Percentiles rank a stretch among this genome's conserved stretches.
Evolutionary conservation across 2,113 vertebrate species (phyloP).

Genomic region (Phrynosoma blainvillii): DNA sequence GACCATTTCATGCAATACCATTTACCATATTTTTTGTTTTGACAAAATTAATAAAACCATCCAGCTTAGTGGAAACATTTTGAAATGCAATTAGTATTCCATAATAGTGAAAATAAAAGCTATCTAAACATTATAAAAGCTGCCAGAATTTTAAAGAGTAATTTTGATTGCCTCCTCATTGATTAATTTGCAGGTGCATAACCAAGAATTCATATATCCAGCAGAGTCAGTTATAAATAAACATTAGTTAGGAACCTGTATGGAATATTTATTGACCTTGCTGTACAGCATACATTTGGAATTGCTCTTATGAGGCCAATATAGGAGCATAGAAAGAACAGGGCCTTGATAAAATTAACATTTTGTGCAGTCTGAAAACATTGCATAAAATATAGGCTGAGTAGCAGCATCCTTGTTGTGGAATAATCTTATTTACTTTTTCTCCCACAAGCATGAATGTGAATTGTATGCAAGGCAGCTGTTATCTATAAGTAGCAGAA

Average conservation of each 20-base stretch:
- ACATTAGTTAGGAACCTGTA: slow-evolving; percentile 31
- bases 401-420: background rate
- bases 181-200: slow-evolving; percentile 26
- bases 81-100: slow-evolving; percentile 20
- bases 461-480: background rate
- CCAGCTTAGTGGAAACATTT: background rate
- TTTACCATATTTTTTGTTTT: slow-evolving; percentile 4
- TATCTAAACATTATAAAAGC: slow-evolving; percentile 19
- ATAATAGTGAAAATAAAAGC: slow-evolving; percentile 9
- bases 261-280: slow-evolving; percentile 38
- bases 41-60: slow-evolving; percentile 17
- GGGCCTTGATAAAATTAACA: background rate
- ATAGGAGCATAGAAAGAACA: slow-evolving; percentile 10
- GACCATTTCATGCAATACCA: background rate
- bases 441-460: too few species aligned
- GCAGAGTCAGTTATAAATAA: slow-evolving; percentile 35
- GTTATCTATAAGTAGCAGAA: background rate
- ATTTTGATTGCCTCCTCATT: slow-evolving; percentile 12
- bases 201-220: slow-evolving; percentile 32
- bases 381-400: background rate
- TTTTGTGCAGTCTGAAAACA: background rate
- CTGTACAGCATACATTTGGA: slow-evolving; percentile 9
- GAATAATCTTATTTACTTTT: background rate
- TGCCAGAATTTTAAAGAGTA: slow-evolving; percentile 22
- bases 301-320: background rate